Conservation (phyloP, 2,888 invertebrate species). For the Apomyelois bistriatella region DNA sequence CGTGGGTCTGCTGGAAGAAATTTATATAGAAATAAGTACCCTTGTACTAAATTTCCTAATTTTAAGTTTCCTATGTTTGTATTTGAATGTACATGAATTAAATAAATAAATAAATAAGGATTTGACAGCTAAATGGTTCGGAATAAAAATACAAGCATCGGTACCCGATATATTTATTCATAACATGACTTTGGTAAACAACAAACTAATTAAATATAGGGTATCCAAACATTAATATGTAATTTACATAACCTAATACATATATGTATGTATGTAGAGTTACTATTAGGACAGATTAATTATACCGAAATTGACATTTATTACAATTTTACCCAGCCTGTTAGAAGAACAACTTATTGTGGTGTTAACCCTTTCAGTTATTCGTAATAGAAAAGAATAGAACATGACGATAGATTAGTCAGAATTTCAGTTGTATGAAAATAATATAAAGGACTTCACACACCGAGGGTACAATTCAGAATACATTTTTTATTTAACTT, state of each 20-base stretch:
- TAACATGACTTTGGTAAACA: constrained; percentile 64
- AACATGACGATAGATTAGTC: not conserved
- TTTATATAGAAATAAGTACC: too few relatives aligned
- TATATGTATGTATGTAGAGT: constrained; percentile 74
- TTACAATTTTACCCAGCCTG: constrained; percentile 52
- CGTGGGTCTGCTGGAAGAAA: too few relatives aligned
- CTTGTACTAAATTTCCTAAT: too few relatives aligned
- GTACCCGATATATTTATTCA: constrained; percentile 60
- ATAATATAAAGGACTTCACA: not conserved
- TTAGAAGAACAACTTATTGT: constrained; percentile 20
- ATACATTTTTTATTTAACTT: too few relatives aligned
- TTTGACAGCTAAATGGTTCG: not conserved
- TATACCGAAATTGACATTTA: constrained; percentile 46
- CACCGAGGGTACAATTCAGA: too few relatives aligned
- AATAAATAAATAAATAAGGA: too few relatives aligned
- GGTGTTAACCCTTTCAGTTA: constrained; percentile 14
- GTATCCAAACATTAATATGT: constrained; percentile 57
- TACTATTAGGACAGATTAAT: constrained; percentile 35
- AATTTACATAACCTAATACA: constrained; percentile 46
- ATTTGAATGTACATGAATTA: too few relatives aligned
- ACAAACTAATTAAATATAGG: constrained; percentile 59
- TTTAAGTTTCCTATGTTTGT: too few relatives aligned
- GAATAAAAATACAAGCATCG: constrained; percentile 36
- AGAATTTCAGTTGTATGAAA: not conserved
- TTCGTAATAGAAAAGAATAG: not conserved